Evolutionary conservation across 2,113 vertebrate species (phyloP).

Genomic region (Vidua chalybeata): DNA sequence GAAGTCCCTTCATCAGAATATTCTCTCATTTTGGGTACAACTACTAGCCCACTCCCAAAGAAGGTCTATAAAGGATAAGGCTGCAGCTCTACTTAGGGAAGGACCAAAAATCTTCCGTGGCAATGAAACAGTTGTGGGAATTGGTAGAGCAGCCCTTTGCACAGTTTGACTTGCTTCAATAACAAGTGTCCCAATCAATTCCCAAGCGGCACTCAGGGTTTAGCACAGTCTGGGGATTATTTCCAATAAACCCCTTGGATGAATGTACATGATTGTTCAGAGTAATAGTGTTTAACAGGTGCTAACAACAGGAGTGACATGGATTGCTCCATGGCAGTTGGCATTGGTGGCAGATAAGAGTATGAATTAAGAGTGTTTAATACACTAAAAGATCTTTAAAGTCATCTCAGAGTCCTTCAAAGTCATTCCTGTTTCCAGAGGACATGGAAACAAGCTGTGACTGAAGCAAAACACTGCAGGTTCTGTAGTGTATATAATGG

Average conservation of each 20-base stretch:
- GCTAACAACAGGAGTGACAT: background rate
- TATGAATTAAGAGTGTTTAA: background rate
- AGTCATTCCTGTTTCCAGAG: background rate
- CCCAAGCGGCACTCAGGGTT: background rate
- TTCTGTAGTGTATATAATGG: background rate
- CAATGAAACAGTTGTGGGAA: background rate
- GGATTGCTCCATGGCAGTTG: background rate
- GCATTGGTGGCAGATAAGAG: background rate
- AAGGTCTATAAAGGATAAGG: background rate
- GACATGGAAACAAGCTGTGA: background rate
- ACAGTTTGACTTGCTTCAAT: background rate
- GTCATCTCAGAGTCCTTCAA: background rate
- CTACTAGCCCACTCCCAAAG: background rate
- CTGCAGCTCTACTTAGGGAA: background rate
- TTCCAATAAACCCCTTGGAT: background rate
- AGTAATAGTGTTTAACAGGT: background rate
- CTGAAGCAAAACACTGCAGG: background rate
- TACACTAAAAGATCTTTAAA: background rate
- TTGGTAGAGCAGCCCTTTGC: background rate
- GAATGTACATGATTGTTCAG: background rate
- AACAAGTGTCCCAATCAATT: background rate
- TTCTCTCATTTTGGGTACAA: background rate
- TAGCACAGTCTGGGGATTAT: background rate
- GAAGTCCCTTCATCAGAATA: background rate
- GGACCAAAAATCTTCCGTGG: background rate